Evolutionary conservation across 2,113 vertebrate genomes (phyloP).

Genomic region (Hippocampus comes): DNA sequence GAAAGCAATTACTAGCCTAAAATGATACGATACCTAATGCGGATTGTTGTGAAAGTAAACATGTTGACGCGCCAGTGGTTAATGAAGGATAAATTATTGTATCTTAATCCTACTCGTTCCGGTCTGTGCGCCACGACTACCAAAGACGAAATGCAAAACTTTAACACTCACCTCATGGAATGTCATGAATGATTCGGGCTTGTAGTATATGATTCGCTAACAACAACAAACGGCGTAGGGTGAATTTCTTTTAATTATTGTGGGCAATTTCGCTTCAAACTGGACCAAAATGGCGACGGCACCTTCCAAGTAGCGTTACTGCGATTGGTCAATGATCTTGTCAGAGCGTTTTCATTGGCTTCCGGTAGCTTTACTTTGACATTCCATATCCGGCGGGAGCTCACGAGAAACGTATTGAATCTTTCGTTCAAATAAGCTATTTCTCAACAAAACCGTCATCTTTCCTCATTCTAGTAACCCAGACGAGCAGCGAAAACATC

Average conservation of each 20-base stretch:
- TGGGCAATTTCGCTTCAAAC: background rate
- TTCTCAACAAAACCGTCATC: background rate
- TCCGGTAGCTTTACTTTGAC: background rate
- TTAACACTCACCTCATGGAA: background rate
- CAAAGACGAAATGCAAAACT: background rate
- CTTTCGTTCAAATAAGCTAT: conserved; percentile 29
- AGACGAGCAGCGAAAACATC: background rate
- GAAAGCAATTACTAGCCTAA: fast-evolving
- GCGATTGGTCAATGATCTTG: conserved; percentile 40
- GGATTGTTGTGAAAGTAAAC: fast-evolving
- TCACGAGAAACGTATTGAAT: background rate
- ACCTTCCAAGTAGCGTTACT: conserved; percentile 23
- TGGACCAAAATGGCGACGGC: conserved; percentile 58
- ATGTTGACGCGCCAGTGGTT: background rate
- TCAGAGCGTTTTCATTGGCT: conserved; percentile 47
- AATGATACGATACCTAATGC: fast-evolving
- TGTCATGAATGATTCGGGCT: background rate
- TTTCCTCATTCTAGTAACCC: background rate
- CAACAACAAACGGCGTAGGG: background rate
- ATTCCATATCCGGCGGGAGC: conserved; percentile 16
- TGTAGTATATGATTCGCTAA: background rate
- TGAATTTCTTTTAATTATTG: background rate
- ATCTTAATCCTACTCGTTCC: conserved; percentile 26
- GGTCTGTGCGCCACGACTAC: conserved; percentile 13
- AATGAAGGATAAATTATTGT: background rate